Evolutionary conservation across 2,888 invertebrate genomes (phyloP), one percentile per base, ranked within the genome.

Genomic region (Troides aeacus): DNA sequence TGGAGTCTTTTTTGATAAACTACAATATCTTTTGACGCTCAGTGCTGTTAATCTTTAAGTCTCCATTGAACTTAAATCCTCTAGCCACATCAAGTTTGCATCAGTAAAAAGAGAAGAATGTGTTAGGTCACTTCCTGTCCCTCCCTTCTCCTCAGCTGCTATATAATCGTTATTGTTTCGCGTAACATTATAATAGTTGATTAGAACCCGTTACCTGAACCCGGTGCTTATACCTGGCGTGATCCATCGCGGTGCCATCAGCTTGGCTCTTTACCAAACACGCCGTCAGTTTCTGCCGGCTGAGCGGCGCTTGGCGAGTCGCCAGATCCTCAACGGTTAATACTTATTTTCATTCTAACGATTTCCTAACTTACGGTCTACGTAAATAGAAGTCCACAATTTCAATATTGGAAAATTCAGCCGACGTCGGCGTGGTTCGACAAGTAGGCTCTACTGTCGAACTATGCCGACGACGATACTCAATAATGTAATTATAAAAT

Each of bases 211-310:
- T 65, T 69, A 69, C 64, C 64, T 69, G 57, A 61, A 65, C 5
- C 62, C 18, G 12, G 30, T 57, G 36, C 64, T 68, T 62, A 62
- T 57, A 66, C 36, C 69, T 62, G 69, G 58, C 59, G 69, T 65
- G 61, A 69, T 69, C 62, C 66, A 69, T 69, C 62, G 42, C 56
- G 66, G 62, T 62, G 62, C 61, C 61, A 56, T 62, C 42, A 64
- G 10, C 64, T 64, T 69, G 69, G 69, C 69, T 46, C 65, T 30
- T 56, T 62, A 69, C 69, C 69, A 69, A 69, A 69, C 57, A 69
- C 58, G 65, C 65, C 69, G 65, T 69, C 69, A 69, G 57, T n/a
- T 56, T 23, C 23, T 57, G 57, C 42, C 42, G 46, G 58, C 58
- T 24, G 69, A 62, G 30, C 66, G 23, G 23, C 60, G 60, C 39